Conservation (phyloP, 1,140 invertebrate species). For the Orchesella cincta region DNA sequence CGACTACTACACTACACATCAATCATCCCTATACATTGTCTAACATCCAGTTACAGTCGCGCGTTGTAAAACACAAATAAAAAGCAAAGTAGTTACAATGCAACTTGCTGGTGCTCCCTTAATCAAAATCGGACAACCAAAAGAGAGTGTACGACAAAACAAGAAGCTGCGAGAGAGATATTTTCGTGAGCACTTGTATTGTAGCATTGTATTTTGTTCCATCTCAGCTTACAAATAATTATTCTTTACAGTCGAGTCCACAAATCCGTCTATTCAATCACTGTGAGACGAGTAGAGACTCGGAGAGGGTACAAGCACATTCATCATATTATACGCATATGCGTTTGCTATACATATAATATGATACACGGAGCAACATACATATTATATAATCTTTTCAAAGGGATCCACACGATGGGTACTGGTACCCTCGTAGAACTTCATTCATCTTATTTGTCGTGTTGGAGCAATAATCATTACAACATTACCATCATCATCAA, state of each 20-base stretch:
- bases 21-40: slow-evolving; percentile 9
- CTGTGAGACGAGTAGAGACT: slow-evolving; percentile 7
- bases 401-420: too few species aligned
- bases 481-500: too few species aligned
- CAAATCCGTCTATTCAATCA: slow-evolving; percentile 30
- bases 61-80: too few species aligned
- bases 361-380: too few species aligned
- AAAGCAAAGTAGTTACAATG: not conserved
- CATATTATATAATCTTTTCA: too few species aligned
- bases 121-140: not conserved
- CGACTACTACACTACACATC: not conserved
- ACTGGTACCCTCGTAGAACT: too few species aligned
- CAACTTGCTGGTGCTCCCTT: not conserved
- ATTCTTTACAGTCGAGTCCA: slow-evolving; percentile 29
- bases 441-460: too few species aligned
- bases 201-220: not conserved
- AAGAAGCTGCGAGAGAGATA: not conserved
- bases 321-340: not conserved
- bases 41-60: not conserved
- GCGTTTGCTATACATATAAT: not conserved
- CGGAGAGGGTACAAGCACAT: not conserved
- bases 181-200: not conserved
- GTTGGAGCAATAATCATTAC: too few species aligned
- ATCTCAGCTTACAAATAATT: slow-evolving; percentile 29
- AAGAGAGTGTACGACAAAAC: not conserved